Percentiles rank a stretch among this genome's conserved stretches.
Conservation (phyloP, 2,113 vertebrate species). For the Puma concolor region DNA sequence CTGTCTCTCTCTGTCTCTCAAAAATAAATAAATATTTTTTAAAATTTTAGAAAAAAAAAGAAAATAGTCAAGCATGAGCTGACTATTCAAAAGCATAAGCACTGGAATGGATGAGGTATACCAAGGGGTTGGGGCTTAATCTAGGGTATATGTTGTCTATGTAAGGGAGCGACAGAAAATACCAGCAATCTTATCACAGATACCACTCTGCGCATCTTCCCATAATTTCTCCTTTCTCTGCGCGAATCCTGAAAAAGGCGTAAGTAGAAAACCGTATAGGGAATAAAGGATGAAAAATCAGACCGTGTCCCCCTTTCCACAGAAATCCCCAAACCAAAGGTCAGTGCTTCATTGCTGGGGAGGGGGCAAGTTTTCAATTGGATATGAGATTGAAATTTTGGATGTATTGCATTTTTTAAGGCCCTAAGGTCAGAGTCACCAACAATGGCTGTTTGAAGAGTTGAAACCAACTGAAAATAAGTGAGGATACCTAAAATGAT, state of each 20-base stretch:
- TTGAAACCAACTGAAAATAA: not conserved
- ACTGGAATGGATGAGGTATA: not conserved
- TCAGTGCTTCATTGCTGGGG: not conserved
- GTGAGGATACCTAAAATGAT: not conserved
- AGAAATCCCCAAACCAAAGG: not conserved
- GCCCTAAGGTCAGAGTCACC: not conserved
- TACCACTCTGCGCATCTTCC: not conserved
- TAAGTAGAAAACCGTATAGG: not conserved
- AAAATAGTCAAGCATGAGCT: not conserved
- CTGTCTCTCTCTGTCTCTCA: too few species aligned
- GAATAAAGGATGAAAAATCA: not conserved
- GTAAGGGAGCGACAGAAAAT: not conserved
- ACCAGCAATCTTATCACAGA: not conserved
- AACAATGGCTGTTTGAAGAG: not conserved
- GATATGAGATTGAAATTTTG: not conserved
- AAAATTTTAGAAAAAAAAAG: too few species aligned
- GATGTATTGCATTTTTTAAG: not conserved
- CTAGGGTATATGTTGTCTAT: too few species aligned
- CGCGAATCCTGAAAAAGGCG: not conserved
- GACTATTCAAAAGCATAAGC: not conserved
- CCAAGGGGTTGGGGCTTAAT: not conserved
- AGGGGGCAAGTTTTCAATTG: not conserved
- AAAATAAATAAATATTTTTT: too few species aligned
- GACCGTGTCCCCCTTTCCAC: not conserved
- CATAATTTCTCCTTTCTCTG: not conserved